phyloP scores from a whole-genome alignment of 2,113 vertebrate species.

The Cochlearius cochlearius region DNA sequence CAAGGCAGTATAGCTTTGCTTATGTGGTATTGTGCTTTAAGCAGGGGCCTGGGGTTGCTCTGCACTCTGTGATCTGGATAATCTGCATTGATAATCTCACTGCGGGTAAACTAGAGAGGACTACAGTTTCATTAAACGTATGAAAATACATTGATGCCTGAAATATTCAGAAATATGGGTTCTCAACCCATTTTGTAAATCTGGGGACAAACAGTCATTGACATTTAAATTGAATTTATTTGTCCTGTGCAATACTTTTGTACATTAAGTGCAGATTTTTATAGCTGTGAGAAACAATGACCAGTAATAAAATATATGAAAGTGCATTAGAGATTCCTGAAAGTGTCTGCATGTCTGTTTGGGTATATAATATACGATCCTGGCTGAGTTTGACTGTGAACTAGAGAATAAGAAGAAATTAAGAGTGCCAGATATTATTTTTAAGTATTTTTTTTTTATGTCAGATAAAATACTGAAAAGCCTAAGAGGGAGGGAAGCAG shows the following conservation, averaged over 20 bases:
- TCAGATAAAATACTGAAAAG: not conserved
- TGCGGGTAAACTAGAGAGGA: not conserved
- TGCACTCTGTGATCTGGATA: not conserved
- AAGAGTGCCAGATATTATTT: not conserved
- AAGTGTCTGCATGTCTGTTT: not conserved
- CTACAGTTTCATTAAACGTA: not conserved
- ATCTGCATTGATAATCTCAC: not conserved
- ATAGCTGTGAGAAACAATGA: not conserved
- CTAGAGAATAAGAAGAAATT: not conserved
- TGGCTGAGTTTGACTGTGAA: not conserved
- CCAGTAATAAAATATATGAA: not conserved
- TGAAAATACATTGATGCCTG: not conserved
- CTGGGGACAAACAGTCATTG: not conserved
- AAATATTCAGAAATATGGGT: not conserved
- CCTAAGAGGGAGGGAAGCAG: not conserved
- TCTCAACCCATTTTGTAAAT: not conserved
- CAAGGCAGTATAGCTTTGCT: not conserved
- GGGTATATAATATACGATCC: not conserved
- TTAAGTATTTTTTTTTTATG: not conserved
- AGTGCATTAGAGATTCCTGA: not conserved
- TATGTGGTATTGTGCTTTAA: not conserved
- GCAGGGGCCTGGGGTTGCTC: accelerated
- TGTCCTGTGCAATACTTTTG: not conserved
- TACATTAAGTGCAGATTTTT: not conserved
- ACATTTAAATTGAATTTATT: not conserved